Conservation (phyloP, 1,140 invertebrate genomes). For the Armadillidium nasatum region DNA sequence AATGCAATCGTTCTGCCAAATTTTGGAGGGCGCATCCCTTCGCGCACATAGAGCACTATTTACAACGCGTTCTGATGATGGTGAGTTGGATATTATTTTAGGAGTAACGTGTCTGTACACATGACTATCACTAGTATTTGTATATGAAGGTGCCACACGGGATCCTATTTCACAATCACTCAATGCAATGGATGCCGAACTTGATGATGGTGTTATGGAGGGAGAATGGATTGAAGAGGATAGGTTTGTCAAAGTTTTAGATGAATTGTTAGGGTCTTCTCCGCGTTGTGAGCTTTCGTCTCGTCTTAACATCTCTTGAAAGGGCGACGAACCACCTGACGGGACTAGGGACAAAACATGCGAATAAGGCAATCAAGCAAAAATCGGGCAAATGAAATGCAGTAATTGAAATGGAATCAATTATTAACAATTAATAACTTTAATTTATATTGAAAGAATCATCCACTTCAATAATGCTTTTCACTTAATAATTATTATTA, state of each 20-base stretch:
- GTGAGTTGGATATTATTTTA: conserved; percentile 27
- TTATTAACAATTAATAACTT: too few relatives aligned
- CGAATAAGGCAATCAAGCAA: conserved; percentile 3
- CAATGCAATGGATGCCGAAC: conserved; percentile 18
- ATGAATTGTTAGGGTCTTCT: conserved; percentile 25
- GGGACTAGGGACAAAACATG: background rate
- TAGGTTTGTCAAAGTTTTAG: conserved; percentile 26
- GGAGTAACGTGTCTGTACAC: conserved; percentile 37
- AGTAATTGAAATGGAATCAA: background rate
- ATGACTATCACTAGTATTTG: conserved; percentile 35
- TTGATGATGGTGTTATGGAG: conserved; percentile 12
- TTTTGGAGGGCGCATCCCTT: conserved; percentile 29
- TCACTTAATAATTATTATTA: too few relatives aligned
- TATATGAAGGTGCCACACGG: conserved; percentile 34
- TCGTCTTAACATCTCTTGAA: background rate
- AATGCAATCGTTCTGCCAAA: conserved; percentile 16
- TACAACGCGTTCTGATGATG: conserved; percentile 27
- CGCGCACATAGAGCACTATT: conserved; percentile 31
- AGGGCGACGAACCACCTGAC: background rate
- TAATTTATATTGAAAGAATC: too few relatives aligned
- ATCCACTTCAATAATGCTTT: too few relatives aligned
- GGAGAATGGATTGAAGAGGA: conserved; percentile 31
- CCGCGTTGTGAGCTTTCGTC: background rate
- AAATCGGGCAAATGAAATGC: background rate
- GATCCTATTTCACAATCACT: conserved; percentile 39